Evolutionary conservation across 2,888 invertebrate genomes (phyloP).

Genomic region (Julus scandinavius): DNA sequence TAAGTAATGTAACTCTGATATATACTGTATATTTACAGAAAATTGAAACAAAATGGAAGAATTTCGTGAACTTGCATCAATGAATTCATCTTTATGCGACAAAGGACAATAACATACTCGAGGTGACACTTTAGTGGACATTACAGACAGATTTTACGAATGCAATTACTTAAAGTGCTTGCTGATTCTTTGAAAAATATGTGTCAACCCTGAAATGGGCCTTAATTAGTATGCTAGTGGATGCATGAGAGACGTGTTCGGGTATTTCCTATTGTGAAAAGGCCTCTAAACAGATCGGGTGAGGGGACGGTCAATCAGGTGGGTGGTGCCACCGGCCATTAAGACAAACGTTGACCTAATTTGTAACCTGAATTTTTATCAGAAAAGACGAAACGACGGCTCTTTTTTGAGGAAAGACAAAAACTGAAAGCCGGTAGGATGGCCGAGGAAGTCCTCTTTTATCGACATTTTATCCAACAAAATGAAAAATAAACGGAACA

Average conservation of each 20-base stretch:
- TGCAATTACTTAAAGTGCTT: background rate
- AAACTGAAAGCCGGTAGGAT: background rate
- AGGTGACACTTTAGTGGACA: background rate
- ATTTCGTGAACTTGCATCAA: background rate
- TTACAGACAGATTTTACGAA: background rate
- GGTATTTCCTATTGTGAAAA: slow-evolving; percentile 4
- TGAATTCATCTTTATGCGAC: background rate
- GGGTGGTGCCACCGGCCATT: background rate
- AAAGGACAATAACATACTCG: background rate
- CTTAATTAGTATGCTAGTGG: slow-evolving; percentile 37
- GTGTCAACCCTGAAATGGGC: slow-evolving; percentile 45
- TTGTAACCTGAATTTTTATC: slow-evolving; percentile 41
- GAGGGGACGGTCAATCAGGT: background rate
- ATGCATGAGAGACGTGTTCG: background rate
- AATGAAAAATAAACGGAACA: background rate
- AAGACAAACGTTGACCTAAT: slow-evolving; percentile 39
- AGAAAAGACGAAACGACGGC: slow-evolving; percentile 19
- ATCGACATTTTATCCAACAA: background rate
- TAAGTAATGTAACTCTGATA: no score
- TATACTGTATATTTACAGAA: no score
- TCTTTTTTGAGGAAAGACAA: background rate
- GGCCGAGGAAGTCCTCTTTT: slow-evolving; percentile 26
- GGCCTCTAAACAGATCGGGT: background rate
- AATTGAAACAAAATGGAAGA: background rate
- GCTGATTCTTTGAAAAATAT: background rate